Conservation (phyloP, 2,888 invertebrate species). For the Adineta ricciae region DNA sequence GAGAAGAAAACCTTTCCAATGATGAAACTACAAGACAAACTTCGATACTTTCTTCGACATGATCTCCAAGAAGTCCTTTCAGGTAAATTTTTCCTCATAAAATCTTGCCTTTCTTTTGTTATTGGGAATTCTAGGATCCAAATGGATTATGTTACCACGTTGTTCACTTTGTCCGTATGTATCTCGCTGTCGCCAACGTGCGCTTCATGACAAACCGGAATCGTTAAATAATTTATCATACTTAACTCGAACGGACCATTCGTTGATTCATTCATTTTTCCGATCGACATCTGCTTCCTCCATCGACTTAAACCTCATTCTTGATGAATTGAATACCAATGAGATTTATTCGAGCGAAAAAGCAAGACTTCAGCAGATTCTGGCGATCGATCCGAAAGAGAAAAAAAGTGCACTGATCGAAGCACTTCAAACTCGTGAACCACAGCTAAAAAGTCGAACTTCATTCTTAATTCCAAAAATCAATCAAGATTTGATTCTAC, state of each 20-base stretch:
- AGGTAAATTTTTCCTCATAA: background rate
- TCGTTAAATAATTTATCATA: background rate
- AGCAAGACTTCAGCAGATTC: background rate
- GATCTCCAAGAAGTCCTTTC: background rate
- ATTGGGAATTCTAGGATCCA: background rate
- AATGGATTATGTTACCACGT: background rate
- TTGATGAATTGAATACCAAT: background rate
- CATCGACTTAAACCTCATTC: background rate
- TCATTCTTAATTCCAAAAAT: background rate
- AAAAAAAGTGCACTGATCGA: background rate
- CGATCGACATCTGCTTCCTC: background rate
- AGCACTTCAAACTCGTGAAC: background rate
- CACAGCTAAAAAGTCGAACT: background rate
- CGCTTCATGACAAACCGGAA: background rate
- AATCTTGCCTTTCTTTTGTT: background rate
- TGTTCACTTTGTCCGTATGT: background rate
- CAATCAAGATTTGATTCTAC: background rate
- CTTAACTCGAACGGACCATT: background rate
- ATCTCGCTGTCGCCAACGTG: background rate
- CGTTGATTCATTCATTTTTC: background rate
- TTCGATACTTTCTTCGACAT: background rate
- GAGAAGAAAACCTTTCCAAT: background rate
- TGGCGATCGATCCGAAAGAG: background rate
- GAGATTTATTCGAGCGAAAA: background rate
- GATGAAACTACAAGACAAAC: background rate